phyloP scores from a whole-genome alignment of 1,140 invertebrate species.

The Dinoponera quadriceps region DNA sequence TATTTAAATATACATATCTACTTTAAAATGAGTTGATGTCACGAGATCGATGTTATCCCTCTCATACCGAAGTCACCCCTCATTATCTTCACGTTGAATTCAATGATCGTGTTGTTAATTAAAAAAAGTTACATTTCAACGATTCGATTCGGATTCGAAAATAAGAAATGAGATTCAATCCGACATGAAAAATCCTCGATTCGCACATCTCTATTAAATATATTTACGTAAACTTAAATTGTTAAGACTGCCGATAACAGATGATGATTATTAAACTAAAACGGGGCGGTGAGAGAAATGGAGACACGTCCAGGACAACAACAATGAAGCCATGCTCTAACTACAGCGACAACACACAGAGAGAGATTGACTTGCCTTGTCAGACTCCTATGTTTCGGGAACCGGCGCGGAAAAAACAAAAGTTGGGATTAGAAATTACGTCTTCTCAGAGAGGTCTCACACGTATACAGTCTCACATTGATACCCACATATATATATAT shows the following conservation, averaged over 20 bases:
- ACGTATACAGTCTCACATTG: not conserved
- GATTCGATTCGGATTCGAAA: too few species aligned
- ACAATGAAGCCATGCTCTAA: conserved; percentile 81
- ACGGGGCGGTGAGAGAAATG: conserved; percentile 6
- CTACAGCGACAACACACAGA: conserved; percentile 79
- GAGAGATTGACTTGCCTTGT: conserved; percentile 86
- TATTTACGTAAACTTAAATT: conserved; percentile 16
- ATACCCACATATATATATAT: too few species aligned
- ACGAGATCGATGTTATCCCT: too few species aligned
- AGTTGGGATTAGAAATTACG: conserved; percentile 76
- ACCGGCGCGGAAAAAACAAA: conserved; percentile 78
- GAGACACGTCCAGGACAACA: conserved; percentile 56
- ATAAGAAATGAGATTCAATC: too few species aligned
- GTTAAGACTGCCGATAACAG: conserved; percentile 22
- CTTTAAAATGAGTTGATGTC: too few species aligned
- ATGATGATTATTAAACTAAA: conserved; percentile 57
- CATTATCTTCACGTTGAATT: too few species aligned
- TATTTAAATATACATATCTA: too few species aligned
- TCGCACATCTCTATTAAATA: too few species aligned
- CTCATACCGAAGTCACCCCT: too few species aligned
- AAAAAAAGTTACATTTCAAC: too few species aligned
- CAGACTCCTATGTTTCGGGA: conserved; percentile 85
- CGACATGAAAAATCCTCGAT: too few species aligned
- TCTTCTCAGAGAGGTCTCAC: conserved; percentile 40
- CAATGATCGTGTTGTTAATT: too few species aligned